Base-by-base conservation (phyloP, 2,113 vertebrate species). In the Zosterops borbonicus region DNA sequence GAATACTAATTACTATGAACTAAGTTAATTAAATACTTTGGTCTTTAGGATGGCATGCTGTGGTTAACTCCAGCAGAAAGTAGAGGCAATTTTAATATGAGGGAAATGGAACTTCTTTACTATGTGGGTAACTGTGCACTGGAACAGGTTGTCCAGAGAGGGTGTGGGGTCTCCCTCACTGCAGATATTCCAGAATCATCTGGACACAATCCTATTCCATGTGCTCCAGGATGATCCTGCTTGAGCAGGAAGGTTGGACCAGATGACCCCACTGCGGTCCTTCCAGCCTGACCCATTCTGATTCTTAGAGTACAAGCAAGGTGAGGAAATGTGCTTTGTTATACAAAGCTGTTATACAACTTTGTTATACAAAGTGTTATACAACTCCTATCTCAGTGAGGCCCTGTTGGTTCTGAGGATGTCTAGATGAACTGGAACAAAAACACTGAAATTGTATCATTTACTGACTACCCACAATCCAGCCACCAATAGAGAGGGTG, bases 81-180 rank as follows among this genome's bases (percentile, higher is more conserved):
- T 2, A 81, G 23, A 75, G 47, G 35, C 4, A 47, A 55, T 56
- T 94, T 74, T 71, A 86, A 68, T 4, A 62, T 42, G 42, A 62
- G 21, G 21, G 29, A 27, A 80, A 37, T 5, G 14, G 27, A 65
- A 52, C 29, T 56, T 68, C n/a, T 69, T 70, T 37, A 20, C 18
- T 20, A 0, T 37, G 31, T 42, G 29, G 8, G 17, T 55, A 29
- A 62, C 29, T 0, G 0, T 41, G 24, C 41, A 31, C 29, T 55
- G 55, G 41, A 47, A 33, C 9, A 55, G 25, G 12, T 4, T 76
- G 35, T 12, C 41, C 49, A 49, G 70, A 83, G 49, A 27, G 41
- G 5, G 0, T 42, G 42, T 37, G 56, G 25, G 35, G 70, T 27
- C 5, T 63, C 35, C 25, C 21, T 69, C 18, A 28, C 14, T 37